Conservation (phyloP, 2,888 invertebrate genomes). For the Cephus spinipes region DNA sequence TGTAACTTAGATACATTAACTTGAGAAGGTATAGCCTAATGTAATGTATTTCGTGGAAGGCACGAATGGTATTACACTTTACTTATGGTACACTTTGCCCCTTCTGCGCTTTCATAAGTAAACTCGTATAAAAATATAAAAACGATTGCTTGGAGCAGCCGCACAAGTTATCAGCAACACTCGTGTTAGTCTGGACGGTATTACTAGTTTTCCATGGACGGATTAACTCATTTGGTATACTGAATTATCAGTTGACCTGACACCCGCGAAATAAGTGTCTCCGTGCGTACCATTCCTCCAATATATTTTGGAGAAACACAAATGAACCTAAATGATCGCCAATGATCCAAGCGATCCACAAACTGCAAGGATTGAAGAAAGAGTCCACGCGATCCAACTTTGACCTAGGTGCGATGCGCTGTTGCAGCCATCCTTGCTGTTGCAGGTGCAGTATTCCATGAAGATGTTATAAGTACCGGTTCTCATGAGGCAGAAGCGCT, state of each 20-base stretch:
- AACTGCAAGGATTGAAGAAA: neutral
- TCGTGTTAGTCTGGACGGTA: neutral
- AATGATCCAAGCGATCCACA: neutral
- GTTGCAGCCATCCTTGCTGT: conserved; percentile 93
- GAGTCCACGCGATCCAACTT: neutral
- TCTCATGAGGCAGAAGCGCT: conserved; percentile 90
- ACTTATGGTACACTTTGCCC: neutral
- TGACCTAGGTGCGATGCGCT: conserved; percentile 65
- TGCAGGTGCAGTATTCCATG: conserved; percentile 93
- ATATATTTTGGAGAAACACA: neutral
- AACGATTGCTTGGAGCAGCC: neutral
- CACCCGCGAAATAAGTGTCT: neutral
- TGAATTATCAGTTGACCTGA: neutral
- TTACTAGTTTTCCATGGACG: neutral
- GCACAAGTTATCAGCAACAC: neutral
- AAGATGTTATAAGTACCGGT: conserved; percentile 94
- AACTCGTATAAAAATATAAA: conserved; percentile 9
- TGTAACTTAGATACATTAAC: neutral
- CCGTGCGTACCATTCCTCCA: neutral
- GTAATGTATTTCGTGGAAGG: neutral
- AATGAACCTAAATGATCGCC: neutral
- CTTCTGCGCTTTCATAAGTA: neutral
- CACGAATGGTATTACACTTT: neutral
- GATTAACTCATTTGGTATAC: neutral
- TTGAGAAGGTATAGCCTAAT: neutral